Base-by-base conservation (phyloP, 2,113 vertebrate genomes). In the Donacobius atricapilla region DNA sequence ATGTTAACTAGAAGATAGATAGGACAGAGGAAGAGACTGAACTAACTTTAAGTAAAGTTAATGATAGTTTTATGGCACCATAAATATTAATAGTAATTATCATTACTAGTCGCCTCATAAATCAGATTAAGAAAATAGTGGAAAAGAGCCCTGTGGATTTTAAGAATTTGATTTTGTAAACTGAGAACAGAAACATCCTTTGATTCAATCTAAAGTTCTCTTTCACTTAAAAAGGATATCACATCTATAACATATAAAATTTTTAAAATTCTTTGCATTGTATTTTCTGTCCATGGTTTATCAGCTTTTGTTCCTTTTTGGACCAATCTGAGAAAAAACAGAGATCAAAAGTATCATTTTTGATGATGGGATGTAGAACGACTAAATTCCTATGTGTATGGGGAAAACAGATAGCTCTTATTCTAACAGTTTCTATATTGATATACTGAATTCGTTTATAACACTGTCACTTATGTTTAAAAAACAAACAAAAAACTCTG, bases 311-410 rank as follows among this genome's bases (percentile, higher is more conserved):
- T 40, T 86, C 23, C 44, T 22, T 83, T 82, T 44, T 27, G 37
- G 47, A 15, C 23, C 21, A 77, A 20, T 61, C 22, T 90, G 19
- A 45, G 35, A 48, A 39, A 64, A 92, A 94, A 54, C 6, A 63
- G 39, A 75, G 33, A 71, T 44, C 56, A 89, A 83, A 77, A 42
- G 21, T 18, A 17, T 48, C 6, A 37, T 51, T 42, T 83, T 94
- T 89, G 42, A 45, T 1, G 2, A 42, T 33, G 22, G 39, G 14
- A 20, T 51, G 5, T 15, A 33, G 20, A 56, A 24, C 2, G 0
- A 45, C 25, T 56, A 15, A 44, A 54, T 58, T 90, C 12, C 11
- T 77, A 42, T 73, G 24, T 66, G 27, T 17, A 28, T 31, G 63
- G 7, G 17, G 21, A 57, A 20, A 56, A 71, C 16, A 61, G 27